These are phyloP conservation scores for Dryobates pubescens DNA, from an alignment of 2,797 vertebrate genomes.

Conservation along the genomic window DNA sequence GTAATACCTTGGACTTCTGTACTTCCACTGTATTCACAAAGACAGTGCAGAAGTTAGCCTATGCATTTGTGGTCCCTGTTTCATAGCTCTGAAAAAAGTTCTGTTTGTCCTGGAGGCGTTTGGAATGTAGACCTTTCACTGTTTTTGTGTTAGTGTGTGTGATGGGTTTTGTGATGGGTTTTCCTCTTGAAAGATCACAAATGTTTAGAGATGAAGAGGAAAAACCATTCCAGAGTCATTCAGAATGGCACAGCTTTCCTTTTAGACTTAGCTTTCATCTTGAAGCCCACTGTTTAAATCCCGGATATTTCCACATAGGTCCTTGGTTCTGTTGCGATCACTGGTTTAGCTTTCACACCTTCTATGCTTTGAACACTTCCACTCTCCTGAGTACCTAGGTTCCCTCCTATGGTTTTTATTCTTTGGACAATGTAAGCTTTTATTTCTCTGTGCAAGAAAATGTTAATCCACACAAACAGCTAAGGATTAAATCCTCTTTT, in stretches of 20 bases:
- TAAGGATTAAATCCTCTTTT: neutral
- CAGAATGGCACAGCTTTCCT: neutral
- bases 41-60: neutral
- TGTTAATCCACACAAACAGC: neutral
- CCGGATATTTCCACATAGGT: neutral
- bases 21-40: neutral
- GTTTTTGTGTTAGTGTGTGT: neutral
- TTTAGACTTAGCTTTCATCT: neutral
- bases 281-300: neutral
- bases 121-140: neutral
- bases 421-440: neutral
- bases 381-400: neutral
- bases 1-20: neutral
- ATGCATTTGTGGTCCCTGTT: neutral
- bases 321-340: neutral
- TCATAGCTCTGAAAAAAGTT: neutral
- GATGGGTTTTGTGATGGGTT: neutral
- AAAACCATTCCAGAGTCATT: neutral
- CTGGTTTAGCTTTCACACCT: neutral
- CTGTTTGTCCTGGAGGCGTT: neutral
- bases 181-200: neutral
- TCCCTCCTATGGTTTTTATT: neutral
- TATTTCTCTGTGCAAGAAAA: neutral
- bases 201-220: neutral
- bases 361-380: neutral